These are phyloP conservation scores for Reinhardtius hippoglossoides DNA, from an alignment of 2,113 vertebrate genomes.

Conservation along the genomic window DNA sequence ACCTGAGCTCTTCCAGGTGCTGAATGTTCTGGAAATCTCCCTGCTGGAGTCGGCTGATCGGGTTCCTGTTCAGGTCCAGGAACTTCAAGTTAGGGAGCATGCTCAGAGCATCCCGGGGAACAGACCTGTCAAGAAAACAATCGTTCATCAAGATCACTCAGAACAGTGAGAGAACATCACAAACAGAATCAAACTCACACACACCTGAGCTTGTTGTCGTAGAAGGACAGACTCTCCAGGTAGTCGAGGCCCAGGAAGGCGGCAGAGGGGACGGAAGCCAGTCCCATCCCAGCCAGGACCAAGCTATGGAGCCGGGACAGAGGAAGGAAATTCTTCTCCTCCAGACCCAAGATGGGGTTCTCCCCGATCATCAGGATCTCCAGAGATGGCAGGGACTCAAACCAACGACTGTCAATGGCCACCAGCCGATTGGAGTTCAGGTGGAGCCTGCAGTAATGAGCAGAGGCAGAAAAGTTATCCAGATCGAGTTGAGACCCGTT, in stretches of 20 bases:
- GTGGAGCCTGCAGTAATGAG: conserved; percentile 76
- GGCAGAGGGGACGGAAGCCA: conserved; percentile 78
- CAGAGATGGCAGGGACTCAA: conserved; percentile 84
- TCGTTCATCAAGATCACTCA: not conserved
- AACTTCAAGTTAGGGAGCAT: conserved; percentile 85
- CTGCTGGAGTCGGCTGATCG: conserved; percentile 77
- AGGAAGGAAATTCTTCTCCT: conserved; percentile 84
- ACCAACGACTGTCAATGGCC: conserved; percentile 85
- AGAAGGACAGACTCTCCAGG: conserved; percentile 87
- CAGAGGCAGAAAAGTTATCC: not conserved
- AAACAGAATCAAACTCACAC: not conserved
- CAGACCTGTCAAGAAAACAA: conserved; percentile 41
- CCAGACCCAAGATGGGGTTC: conserved; percentile 84
- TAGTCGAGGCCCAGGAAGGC: conserved; percentile 85
- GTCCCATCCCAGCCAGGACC: conserved; percentile 85
- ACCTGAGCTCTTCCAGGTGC: conserved; percentile 85
- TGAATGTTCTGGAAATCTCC: conserved; percentile 84
- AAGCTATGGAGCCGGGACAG: conserved; percentile 84
- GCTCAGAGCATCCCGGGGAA: conserved; percentile 82
- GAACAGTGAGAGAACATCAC: not conserved
- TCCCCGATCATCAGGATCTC: conserved; percentile 89
- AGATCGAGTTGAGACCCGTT: not conserved
- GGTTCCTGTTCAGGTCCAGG: conserved; percentile 87
- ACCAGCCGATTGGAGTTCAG: conserved; percentile 85
- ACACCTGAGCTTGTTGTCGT: conserved; percentile 81